Percentiles rank a stretch among this genome's conserved stretches.
Conservation (phyloP, 2,797 vertebrate species). For the Peromyscus nudipes region DNA sequence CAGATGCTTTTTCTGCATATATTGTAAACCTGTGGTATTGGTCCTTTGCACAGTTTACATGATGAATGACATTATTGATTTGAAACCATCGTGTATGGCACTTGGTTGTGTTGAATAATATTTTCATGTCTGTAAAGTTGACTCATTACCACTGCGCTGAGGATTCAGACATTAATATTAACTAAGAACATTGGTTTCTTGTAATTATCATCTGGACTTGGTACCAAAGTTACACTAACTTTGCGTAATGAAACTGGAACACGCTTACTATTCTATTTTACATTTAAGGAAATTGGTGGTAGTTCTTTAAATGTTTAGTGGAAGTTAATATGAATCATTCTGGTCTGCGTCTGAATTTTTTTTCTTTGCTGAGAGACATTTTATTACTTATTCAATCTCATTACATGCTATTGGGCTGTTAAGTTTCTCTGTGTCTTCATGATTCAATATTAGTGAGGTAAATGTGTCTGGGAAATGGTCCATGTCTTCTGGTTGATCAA, state of each 20-base stretch:
- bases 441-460: not conserved
- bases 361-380: not conserved
- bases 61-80: not conserved
- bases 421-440: not conserved
- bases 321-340: not conserved
- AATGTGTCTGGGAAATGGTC: not conserved
- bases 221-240: not conserved
- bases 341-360: not conserved
- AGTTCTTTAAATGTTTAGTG: not conserved
- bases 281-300: not conserved
- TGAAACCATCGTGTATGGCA: not conserved
- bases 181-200: not conserved
- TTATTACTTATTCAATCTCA: not conserved
- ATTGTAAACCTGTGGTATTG: not conserved
- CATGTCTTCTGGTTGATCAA: not conserved
- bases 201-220: not conserved
- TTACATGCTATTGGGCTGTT: not conserved
- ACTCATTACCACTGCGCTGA: not conserved
- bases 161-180: not conserved
- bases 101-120: not conserved
- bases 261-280: not conserved
- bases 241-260: not conserved
- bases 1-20: not conserved
- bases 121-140: not conserved
- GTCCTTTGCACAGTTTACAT: not conserved